Evolutionary conservation across 1,140 invertebrate genomes (phyloP), one percentile per base, ranked within the genome.

Genomic region (Drosophila tsacasi): DNA sequence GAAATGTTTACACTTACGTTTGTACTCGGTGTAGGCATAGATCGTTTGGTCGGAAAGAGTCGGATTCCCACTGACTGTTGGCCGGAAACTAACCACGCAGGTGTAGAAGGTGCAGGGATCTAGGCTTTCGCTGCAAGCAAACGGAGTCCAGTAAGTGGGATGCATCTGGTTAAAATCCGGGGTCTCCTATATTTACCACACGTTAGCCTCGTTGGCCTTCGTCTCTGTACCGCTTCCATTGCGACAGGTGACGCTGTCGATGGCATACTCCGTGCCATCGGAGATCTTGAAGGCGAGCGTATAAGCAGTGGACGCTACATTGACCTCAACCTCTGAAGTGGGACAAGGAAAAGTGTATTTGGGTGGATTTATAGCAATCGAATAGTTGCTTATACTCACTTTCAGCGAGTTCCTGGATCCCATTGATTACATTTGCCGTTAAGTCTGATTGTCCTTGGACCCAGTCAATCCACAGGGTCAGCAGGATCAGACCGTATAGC

Each of bases 61-160:
- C 1, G 64, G 57, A 2, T 27, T 66, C 3, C 10, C 67, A 1
- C 15, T 35, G n/a, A 54, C 64, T 2, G 42, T 61, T 15, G 73
- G 39, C 15, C 71, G 65, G 9, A 91, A 46, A 1, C 57, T 72
- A 15, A 91, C 52, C 9, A 62, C 47, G 17, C 57, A 71, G 12
- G 73, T 78, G 25, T 91, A 91, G 3, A 57, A 52, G 8, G 89
- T 83, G 52, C 89, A 91, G 0, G 89, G 89, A 37, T 85, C 76
- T 15, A 91, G 62, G n/a, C 52, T 63, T 57, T 91, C 79, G 66
- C 89, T 91, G 27, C 3, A 21, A 35, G 42, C 2, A 23, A 13
- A 13, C 3, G 1, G 13, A 27, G 1, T 17, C 35, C 35, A 37
- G 12, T 1, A 3, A 25, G 17, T 39, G 3, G 12, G 7, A 17